Conservation (phyloP, 2,797 vertebrate species). For the Hozukius guyotensis region DNA sequence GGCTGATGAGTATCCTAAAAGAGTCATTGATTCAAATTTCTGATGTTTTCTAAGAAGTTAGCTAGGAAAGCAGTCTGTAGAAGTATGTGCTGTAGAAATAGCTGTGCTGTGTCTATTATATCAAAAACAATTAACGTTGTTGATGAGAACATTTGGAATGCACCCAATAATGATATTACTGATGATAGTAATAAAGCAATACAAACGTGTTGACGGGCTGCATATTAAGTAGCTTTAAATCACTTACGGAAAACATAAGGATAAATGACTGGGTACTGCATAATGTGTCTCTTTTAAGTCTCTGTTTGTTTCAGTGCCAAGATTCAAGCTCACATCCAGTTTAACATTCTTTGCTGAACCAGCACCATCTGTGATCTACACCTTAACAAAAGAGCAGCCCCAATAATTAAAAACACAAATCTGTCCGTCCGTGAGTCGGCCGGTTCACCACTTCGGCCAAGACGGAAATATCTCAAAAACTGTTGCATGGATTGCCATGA, state of each 20-base stretch:
- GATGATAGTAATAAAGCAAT: slow-evolving; percentile 59
- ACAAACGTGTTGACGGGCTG: slow-evolving; percentile 21
- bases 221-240: slow-evolving; percentile 19
- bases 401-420: neutral
- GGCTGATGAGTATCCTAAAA: slow-evolving; percentile 56
- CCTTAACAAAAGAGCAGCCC: neutral
- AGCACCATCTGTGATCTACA: neutral
- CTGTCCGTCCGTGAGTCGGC: neutral
- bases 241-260: slow-evolving; percentile 4
- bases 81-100: slow-evolving; percentile 24
- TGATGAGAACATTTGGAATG: slow-evolving; percentile 28
- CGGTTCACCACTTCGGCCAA: neutral
- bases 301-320: neutral
- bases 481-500: neutral
- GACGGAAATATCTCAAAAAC: neutral
- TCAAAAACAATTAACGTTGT: slow-evolving; percentile 28
- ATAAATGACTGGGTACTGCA: neutral
- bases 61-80: slow-evolving; percentile 5
- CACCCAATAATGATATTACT: slow-evolving; percentile 29
- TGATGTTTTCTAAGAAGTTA: slow-evolving; percentile 21
- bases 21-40: slow-evolving; percentile 1
- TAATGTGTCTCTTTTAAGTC: slow-evolving; percentile 15
- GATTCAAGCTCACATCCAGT: neutral
- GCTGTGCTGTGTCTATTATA: slow-evolving; percentile 40
- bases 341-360: neutral